phyloP scores from a whole-genome alignment of 2,888 invertebrate species.

The Steinernema carpocapsae region DNA sequence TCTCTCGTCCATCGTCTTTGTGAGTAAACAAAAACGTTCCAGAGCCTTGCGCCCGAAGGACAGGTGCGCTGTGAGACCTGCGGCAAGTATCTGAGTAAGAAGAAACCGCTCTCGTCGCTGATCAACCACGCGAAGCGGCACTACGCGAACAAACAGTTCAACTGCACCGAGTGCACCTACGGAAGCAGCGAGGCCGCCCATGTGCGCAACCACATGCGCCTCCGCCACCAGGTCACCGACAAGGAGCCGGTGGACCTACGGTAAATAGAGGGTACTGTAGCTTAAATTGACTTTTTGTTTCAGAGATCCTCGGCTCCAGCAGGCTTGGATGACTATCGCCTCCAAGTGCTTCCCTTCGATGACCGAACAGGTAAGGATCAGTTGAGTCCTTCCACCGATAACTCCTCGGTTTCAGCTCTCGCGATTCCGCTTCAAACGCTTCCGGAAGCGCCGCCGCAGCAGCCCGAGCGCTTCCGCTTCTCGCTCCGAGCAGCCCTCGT shows the following conservation, averaged over 20 bases:
- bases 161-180: conserved; percentile 38
- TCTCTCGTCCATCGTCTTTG: neutral
- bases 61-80: conserved; percentile 37
- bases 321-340: conserved; percentile 37
- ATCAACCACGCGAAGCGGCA: conserved; percentile 44
- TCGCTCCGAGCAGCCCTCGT: conserved; percentile 15
- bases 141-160: conserved; percentile 40
- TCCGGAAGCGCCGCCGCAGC: conserved; percentile 77
- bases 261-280: neutral
- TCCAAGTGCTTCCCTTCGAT: conserved; percentile 32
- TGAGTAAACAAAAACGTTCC: neutral
- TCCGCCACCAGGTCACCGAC: conserved; percentile 35
- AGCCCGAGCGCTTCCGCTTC: neutral
- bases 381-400: neutral
- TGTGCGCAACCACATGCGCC: conserved; percentile 42
- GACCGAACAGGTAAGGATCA: neutral
- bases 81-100: conserved; percentile 22
- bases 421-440: conserved; percentile 40
- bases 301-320: conserved; percentile 32
- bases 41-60: conserved; percentile 23
- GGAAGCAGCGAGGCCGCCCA: conserved; percentile 41
- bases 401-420: conserved; percentile 1
- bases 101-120: conserved; percentile 39
- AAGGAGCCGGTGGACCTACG: conserved; percentile 32
- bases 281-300: neutral